Conservation (phyloP, 2,888 invertebrate species). For the Macrosiphum euphorbiae region DNA sequence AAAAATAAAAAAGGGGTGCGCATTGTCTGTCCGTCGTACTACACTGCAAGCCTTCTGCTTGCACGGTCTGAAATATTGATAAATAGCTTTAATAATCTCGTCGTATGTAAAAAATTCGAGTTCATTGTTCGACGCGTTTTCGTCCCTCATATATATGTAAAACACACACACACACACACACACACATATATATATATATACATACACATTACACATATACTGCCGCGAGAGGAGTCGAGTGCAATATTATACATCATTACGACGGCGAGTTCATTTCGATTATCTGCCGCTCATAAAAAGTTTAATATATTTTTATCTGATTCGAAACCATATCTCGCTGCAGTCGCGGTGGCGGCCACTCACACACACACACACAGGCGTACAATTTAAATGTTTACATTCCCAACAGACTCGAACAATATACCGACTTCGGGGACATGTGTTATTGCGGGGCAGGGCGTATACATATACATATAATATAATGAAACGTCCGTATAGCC, state of each 20-base stretch:
- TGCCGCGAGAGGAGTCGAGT: slow-evolving; percentile 20
- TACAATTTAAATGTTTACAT: slow-evolving; percentile 57
- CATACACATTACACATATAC: too few species aligned
- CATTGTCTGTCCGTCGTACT: too few species aligned
- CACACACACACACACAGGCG: background rate
- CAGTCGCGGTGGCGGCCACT: background rate
- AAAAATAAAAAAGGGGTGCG: background rate
- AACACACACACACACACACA: background rate
- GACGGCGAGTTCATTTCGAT: slow-evolving; percentile 58
- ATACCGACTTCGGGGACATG: slow-evolving; percentile 58
- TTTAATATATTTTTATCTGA: slow-evolving; percentile 56
- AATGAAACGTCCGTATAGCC: slow-evolving; percentile 59
- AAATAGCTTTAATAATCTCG: slow-evolving; percentile 45
- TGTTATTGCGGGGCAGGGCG: slow-evolving; percentile 48
- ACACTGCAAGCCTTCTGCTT: background rate
- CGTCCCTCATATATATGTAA: background rate
- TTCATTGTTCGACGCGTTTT: slow-evolving; percentile 44
- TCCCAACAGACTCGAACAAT: slow-evolving; percentile 9
- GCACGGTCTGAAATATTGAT: slow-evolving; percentile 25
- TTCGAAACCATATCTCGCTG: slow-evolving; percentile 30
- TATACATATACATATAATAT: background rate
- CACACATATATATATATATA: too few species aligned
- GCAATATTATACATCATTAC: slow-evolving; percentile 57
- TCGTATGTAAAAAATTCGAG: background rate
- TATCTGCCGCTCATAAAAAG: slow-evolving; percentile 48